Evolutionary conservation across 2,113 vertebrate species (phyloP), one percentile per base, ranked within the genome.

Genomic region (Haemorhous mexicanus): DNA sequence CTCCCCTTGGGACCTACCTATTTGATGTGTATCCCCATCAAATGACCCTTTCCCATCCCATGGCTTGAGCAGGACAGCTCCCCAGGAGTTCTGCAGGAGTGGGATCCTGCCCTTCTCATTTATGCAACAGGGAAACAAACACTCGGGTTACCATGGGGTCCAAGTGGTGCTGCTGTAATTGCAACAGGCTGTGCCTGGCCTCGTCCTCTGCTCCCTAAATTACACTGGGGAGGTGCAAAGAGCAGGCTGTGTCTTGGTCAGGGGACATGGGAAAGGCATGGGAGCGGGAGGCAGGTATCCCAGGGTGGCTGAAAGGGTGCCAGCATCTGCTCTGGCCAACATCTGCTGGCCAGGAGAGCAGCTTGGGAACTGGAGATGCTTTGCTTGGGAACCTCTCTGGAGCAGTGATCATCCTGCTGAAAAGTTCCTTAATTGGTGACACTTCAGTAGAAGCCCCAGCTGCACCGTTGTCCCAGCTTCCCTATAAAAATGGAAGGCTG

Each of bases 351-450:
- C 93, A 77, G 39, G 50, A 83, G 46, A 62, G 30, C 63, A 10
- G 23, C 64, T 47, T 64, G 55, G 53, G 69, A 74, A 53, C 4
- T 1, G 17, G 70, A 80, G 55, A 32, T 28, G 2, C 39, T 52
- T 61, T 5, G 0, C 35, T 53, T 16, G 39, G 80, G 87, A 91
- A 61, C 33, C 43, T 59, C 43, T 74, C 55, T 0, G 3, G 35
- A 83, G 75, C 59, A 62, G 35, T 2, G 46, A 52, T 84, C 33
- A 37, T 9, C 44, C 80, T 28, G 21, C 35, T 95, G 73, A 61
- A 90, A 92, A 92, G 76, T 37, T 35, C 35, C 80, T 91, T 78
- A 35, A 41, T 32, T 81, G 76, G 93, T 92, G 94, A 63, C 80
- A 61, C 61, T 90, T 72, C 55, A 55, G 80, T 10, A 47, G 94